Conservation (phyloP, 2,888 invertebrate genomes). For the Rotaria sp. region DNA sequence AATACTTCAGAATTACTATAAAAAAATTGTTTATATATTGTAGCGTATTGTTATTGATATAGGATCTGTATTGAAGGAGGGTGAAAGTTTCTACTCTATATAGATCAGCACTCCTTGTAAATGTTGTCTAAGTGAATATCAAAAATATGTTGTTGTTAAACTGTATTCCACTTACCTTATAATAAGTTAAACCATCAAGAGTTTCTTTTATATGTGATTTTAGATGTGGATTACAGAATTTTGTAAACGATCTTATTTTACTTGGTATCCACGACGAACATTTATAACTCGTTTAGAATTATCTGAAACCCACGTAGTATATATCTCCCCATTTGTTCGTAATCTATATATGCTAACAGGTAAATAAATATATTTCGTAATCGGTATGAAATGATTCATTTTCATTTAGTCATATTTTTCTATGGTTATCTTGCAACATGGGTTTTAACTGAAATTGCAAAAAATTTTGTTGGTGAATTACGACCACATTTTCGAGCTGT, state of each 20-base stretch:
- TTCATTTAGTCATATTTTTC: not conserved
- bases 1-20: too few species aligned
- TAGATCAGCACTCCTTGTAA: too few species aligned
- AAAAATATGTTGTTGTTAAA: too few species aligned
- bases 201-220: not conserved
- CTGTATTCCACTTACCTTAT: too few species aligned
- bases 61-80: too few species aligned
- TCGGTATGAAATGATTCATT: not conserved
- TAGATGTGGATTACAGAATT: not conserved
- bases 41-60: too few species aligned
- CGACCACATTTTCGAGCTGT: constrained; percentile 41
- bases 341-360: constrained; percentile 34
- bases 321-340: constrained; percentile 11
- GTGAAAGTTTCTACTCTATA: too few species aligned
- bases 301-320: not conserved
- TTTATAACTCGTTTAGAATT: not conserved
- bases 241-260: not conserved
- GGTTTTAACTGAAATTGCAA: constrained; percentile 38
- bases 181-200: too few species aligned
- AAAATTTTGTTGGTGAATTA: constrained; percentile 37
- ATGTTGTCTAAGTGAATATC: too few species aligned
- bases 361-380: not conserved
- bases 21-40: too few species aligned
- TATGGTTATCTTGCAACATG: constrained; percentile 39
- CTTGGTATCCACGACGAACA: not conserved